Percentiles rank a stretch among this genome's conserved stretches.
Evolutionary conservation across 2,888 invertebrate species (phyloP).

Genomic region (Drosophila setosimentum): DNA sequence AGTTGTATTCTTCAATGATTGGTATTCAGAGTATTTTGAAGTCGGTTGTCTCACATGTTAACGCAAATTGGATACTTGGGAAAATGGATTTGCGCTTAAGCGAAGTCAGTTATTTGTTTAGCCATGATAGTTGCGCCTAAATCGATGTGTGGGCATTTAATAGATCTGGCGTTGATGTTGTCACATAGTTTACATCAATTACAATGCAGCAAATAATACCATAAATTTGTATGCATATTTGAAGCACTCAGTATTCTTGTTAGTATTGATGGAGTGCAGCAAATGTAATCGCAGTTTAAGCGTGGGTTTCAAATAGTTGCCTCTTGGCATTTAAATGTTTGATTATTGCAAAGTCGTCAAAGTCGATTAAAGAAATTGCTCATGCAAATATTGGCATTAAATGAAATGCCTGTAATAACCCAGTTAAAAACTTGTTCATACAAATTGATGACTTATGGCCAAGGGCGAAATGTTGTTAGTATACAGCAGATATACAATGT

Average conservation of each 20-base stretch:
- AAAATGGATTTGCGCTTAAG: conserved; percentile 14
- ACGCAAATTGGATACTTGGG: no score
- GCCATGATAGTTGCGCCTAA: conserved; percentile 49
- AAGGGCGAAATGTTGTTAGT: neutral
- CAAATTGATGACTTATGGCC: neutral
- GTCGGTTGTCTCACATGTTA: no score
- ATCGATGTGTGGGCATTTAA: conserved; percentile 58
- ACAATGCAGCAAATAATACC: conserved; percentile 30
- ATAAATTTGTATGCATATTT: conserved; percentile 38
- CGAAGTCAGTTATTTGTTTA: conserved; percentile 53
- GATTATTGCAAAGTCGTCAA: conserved; percentile 26
- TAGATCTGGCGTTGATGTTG: conserved; percentile 37
- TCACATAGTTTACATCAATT: conserved; percentile 60
- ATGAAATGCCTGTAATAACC: conserved; percentile 39
- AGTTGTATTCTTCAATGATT: neutral
- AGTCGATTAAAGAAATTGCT: conserved; percentile 18
- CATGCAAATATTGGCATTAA: conserved; percentile 28
- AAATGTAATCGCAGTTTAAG: conserved; percentile 15
- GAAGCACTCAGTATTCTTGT: conserved; percentile 23
- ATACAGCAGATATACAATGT: no score
- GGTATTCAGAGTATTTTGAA: neutral
- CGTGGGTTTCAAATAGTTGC: conserved; percentile 37
- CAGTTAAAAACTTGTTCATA: conserved; percentile 24
- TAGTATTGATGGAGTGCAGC: conserved; percentile 30
- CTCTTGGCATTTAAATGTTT: conserved; percentile 38